A percentile compares a stretch with the other conserved stretches of the same genome.
phyloP scores from a whole-genome alignment of 2,113 vertebrate species.

The Zingel zingel region DNA sequence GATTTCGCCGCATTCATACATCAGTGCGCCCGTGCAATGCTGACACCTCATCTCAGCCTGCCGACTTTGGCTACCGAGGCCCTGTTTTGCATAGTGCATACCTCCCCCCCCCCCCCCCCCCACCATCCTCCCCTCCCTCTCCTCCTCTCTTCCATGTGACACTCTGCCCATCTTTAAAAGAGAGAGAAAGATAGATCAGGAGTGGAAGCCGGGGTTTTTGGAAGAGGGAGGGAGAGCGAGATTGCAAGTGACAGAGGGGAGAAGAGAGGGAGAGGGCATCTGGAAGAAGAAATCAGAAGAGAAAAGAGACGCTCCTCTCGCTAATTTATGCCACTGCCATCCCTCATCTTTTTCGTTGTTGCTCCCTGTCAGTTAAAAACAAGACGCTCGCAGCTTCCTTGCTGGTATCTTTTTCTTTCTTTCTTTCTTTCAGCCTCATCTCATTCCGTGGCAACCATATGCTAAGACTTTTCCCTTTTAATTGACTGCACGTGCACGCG shows the following conservation, averaged over 20 bases:
- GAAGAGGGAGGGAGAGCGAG: constrained; percentile 46
- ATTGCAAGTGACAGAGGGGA: constrained; percentile 69
- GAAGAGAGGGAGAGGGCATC: constrained; percentile 55
- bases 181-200: constrained; percentile 78
- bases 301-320: constrained; percentile 49
- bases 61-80: constrained; percentile 99
- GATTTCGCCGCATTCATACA: constrained; percentile 99
- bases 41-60: constrained; percentile 99
- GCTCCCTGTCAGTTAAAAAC: constrained; percentile 67
- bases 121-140: constrained; percentile 37
- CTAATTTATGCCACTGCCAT: constrained; percentile 72
- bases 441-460: constrained; percentile 4
- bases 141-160: constrained; percentile 83
- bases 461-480: constrained; percentile 52
- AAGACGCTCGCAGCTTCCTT: constrained; percentile 29
- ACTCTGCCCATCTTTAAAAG: constrained; percentile 93
- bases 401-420: constrained; percentile 47
- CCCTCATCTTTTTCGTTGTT: constrained; percentile 67
- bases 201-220: constrained; percentile 53
- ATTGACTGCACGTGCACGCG: constrained; percentile 29
- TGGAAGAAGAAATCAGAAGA: constrained; percentile 58
- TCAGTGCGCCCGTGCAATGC: constrained; percentile 98
- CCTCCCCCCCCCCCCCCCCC: constrained; percentile 18
- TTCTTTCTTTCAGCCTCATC: constrained; percentile 46
- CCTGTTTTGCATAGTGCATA: constrained; percentile 98